A percentile compares a stretch with the other conserved stretches of the same genome.
Conservation (phyloP, 2,113 vertebrate species). For the Hoplias malabaricus region DNA sequence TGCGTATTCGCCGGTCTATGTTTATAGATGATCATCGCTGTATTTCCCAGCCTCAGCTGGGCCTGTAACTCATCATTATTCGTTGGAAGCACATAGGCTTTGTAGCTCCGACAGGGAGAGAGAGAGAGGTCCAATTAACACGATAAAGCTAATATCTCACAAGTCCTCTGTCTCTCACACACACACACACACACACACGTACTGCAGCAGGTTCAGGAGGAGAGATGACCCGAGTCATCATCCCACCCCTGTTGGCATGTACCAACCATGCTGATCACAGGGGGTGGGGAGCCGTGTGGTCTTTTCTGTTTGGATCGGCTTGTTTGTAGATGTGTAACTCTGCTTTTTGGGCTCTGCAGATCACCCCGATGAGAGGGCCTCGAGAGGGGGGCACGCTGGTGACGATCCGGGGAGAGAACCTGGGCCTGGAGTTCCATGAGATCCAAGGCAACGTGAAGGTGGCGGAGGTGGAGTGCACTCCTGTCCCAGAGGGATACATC, state of each 20-base stretch:
- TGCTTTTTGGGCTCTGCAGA: constrained; percentile 68
- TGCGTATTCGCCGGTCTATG: constrained; percentile 23
- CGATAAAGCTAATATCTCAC: constrained; percentile 43
- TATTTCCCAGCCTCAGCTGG: constrained; percentile 39
- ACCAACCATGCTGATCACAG: constrained; percentile 7
- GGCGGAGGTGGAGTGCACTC: constrained; percentile 91
- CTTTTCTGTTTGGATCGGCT: constrained; percentile 5
- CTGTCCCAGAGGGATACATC: constrained; percentile 90
- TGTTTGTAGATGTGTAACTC: background rate
- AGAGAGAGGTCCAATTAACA: constrained; percentile 45
- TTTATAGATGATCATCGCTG: constrained; percentile 38
- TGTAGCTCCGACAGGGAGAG: constrained; percentile 41
- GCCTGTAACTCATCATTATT: constrained; percentile 48
- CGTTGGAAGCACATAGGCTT: constrained; percentile 29
- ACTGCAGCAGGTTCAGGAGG: constrained; percentile 41
- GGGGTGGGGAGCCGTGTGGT: constrained; percentile 4
- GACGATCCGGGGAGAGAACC: constrained; percentile 94
- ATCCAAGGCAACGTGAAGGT: constrained; percentile 90
- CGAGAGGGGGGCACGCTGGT: constrained; percentile 94
- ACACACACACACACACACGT: constrained; percentile 21
- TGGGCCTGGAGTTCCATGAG: constrained; percentile 92
- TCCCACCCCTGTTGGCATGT: constrained; percentile 32
- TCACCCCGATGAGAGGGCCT: constrained; percentile 88
- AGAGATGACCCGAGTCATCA: constrained; percentile 34
- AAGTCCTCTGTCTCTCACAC: background rate